Evolutionary conservation across 2,797 vertebrate species (phyloP), one percentile per base, ranked within the genome.

Genomic region (Lerista edwardsae): DNA sequence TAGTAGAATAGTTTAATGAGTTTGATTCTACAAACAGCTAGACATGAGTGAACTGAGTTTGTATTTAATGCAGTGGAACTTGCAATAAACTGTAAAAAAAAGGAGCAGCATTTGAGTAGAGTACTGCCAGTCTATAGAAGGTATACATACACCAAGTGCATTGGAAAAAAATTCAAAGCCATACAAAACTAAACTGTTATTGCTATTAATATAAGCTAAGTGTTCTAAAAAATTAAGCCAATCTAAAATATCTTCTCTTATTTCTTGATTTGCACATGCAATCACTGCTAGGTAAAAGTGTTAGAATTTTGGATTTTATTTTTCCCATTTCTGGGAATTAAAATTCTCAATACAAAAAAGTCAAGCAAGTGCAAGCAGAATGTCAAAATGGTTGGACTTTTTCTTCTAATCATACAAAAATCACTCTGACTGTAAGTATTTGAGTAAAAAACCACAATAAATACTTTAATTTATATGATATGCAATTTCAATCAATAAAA

Each of bases 351-450:
- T n/a, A 96, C 97, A 97, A 92, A 93, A 93, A 97, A 98, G 98
- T 98, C 98, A 99, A 97, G 98, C 98, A 97, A 95, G 95, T 97
- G 97, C 96, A 98, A n/a, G 97, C 97, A 94, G 94, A 97, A 96
- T 96, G 97, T 95, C 96, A 98, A 97, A 97, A 97, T 95, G 96
- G 97, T 96, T 85, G 91, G 95, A 98, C 97, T 94, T 96, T 94
- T 94, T 96, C n/a, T 95, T 96, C 17, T 95, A 97, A 95, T 97
- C 97, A 98, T 98, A 97, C 97, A 97, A 97, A 94, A 88, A 92
- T 93, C 91, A 86, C 64, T 89, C 83, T 90, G 98, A 97, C 96
- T 97, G 98, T 98, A 99, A 99, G 99, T 98, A 97, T 98, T 98
- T 98, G 98, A 99, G 98, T 99, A 99, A n/a, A n/a, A n/a, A n/a